Evolutionary conservation across 2,888 invertebrate genomes (phyloP).

Genomic region (Drosophila gaucha): DNA sequence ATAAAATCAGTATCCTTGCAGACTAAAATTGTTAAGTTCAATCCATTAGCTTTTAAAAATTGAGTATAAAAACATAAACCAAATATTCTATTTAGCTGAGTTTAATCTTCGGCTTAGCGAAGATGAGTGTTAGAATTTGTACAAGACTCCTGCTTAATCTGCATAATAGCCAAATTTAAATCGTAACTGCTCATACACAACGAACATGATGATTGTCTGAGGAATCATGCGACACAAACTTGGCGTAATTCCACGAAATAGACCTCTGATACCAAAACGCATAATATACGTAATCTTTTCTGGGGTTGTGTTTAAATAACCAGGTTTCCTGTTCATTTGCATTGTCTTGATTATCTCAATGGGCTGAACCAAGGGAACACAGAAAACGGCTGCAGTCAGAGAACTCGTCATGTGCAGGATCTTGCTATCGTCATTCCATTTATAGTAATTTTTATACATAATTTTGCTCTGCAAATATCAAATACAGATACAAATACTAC

Average conservation of each 20-base stretch:
- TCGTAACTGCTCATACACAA: constrained; percentile 51
- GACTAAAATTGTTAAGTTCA: too few species aligned
- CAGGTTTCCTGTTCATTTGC: constrained; percentile 22
- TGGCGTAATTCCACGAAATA: constrained; percentile 52
- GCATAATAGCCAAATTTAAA: constrained; percentile 41
- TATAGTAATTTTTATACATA: constrained; percentile 13
- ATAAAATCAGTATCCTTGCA: too few species aligned
- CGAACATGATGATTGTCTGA: constrained; percentile 45
- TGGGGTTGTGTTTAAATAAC: neutral
- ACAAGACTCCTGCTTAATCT: neutral
- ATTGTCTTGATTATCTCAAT: constrained; percentile 49
- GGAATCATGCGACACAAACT: constrained; percentile 45
- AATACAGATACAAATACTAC: neutral
- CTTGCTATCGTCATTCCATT: constrained; percentile 27
- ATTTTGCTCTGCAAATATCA: constrained; percentile 30
- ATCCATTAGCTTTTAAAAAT: too few species aligned
- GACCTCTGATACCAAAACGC: constrained; percentile 41
- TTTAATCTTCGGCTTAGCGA: neutral
- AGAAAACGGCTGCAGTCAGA: constrained; percentile 37
- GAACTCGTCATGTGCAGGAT: constrained; percentile 48
- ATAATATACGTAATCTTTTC: constrained; percentile 18
- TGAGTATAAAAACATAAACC: too few species aligned
- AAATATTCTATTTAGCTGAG: too few species aligned
- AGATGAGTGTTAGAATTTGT: neutral
- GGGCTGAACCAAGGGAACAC: constrained; percentile 47